Evolutionary conservation across 2,888 invertebrate genomes (phyloP).

Genomic region (Apamea crenata): DNA sequence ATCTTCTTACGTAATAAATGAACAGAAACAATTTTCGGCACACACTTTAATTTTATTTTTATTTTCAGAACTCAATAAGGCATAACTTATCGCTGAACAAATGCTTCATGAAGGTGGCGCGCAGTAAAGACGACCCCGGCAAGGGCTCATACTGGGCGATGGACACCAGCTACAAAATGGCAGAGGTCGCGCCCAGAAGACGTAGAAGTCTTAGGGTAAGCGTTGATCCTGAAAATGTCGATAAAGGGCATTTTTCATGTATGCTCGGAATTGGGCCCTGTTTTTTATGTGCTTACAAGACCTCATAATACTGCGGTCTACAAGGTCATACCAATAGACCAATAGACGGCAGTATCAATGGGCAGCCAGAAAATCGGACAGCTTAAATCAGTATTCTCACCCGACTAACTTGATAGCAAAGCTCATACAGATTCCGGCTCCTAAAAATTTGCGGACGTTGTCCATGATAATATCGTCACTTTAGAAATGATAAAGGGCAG

Average conservation of each 20-base stretch:
- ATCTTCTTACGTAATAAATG: too few relatives aligned
- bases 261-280: neutral
- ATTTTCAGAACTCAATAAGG: conserved; percentile 92
- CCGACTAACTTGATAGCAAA: neutral
- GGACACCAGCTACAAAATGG: conserved; percentile 90
- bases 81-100: conserved; percentile 93
- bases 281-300: neutral
- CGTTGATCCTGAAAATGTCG: too few relatives aligned
- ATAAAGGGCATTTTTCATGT: neutral
- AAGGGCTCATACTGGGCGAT: conserved; percentile 92
- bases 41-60: conserved; percentile 53
- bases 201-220: conserved; percentile 87
- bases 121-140: conserved; percentile 93
- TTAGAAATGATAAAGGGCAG: too few relatives aligned
- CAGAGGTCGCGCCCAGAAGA: conserved; percentile 88
- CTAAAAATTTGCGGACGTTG: too few relatives aligned
- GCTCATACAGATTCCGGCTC: too few relatives aligned
- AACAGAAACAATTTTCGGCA: neutral
- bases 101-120: conserved; percentile 93
- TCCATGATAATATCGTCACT: too few relatives aligned
- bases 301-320: neutral
- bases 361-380: neutral
- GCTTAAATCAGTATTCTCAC: neutral
- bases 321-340: neutral
- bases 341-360: neutral